Evolutionary conservation across 2,888 invertebrate genomes (phyloP).

Genomic region (Cheilosia vulpina): DNA sequence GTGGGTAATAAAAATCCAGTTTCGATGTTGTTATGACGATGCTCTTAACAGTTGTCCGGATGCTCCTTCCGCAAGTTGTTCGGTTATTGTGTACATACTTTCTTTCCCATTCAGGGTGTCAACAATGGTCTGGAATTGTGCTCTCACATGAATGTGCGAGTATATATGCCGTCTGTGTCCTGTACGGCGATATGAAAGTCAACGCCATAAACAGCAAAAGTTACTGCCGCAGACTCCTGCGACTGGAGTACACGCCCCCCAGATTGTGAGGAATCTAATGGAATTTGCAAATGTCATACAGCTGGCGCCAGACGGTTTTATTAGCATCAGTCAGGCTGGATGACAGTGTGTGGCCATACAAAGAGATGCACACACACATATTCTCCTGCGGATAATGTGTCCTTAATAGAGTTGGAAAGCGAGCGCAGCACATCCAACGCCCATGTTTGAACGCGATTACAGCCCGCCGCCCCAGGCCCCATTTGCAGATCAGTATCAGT

Average conservation of each 20-base stretch:
- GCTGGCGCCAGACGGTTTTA: conserved; percentile 79
- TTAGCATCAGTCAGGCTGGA: conserved; percentile 81
- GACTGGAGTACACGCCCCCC: conserved; percentile 47
- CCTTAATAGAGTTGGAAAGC: conserved; percentile 65
- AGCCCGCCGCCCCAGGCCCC: conserved; percentile 52
- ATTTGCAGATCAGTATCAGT: conserved; percentile 72
- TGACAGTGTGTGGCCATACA: conserved; percentile 62
- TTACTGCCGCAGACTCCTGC: conserved; percentile 63
- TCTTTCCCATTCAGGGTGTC: conserved; percentile 67
- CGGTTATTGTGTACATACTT: conserved; percentile 49
- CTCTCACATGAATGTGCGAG: conserved; percentile 49
- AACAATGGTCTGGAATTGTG: conserved; percentile 66
- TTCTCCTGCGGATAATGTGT: conserved; percentile 61
- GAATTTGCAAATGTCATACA: conserved; percentile 75
- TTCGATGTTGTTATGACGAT: conserved; percentile 66
- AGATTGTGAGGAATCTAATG: conserved; percentile 60
- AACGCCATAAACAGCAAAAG: conserved; percentile 72
- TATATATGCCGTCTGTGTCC: background rate
- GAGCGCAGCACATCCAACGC: conserved; percentile 43
- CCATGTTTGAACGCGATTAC: conserved; percentile 52
- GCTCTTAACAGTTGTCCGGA: conserved; percentile 31
- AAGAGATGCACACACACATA: conserved; percentile 60
- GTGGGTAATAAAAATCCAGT: conserved; percentile 75
- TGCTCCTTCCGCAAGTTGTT: conserved; percentile 55
- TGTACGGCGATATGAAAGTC: conserved; percentile 53